Evolutionary conservation across 1,140 invertebrate genomes (phyloP), one percentile per base, ranked within the genome.

Genomic region (Calycopis cecrops): DNA sequence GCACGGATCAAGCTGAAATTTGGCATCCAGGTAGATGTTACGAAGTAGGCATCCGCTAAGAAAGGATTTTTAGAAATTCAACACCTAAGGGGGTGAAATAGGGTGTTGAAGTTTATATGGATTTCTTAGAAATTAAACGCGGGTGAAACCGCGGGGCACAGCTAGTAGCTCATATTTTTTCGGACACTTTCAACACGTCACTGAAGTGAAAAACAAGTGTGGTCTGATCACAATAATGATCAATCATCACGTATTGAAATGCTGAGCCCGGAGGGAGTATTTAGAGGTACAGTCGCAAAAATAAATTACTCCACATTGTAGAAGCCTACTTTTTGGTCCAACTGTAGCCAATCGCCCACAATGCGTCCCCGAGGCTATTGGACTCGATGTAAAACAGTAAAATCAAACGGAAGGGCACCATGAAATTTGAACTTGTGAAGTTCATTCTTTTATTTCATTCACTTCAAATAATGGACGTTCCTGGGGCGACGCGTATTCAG

Each of bases 181-280:
- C 6, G 6, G 21, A 28, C 21, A 28, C 6, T 28, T 28, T 28
- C 21, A 28, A 28, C 21, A 28, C 21, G 21, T 28, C 6, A 3
- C 6, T 28, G 21, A 44, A 44, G 4, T 44, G 2, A 44, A 14
- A 44, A 44, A 44, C 14, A 17, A 16, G 8, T 44, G 40, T 44
- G 16, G 14, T 16, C 40, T 44, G 12, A 44, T 16, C 12, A 44
- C 40, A 6, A 44, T 44, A 44, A 44, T 44, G 40, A 44, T 16
- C 40, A 7, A 44, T 44, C 9, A 44, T 14, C 9, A 44, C 40
- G 17, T 44, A 44, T 28, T 28, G 21, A 28, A n/a, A 44, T 44
- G 14, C 21, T 16, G 40, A 9, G 9, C 14, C 40, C 14, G 9
- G 14, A 16, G 40, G 40, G 17, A 9, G 4, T 44, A 28, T 28